These are phyloP conservation scores for Cavia porcellus DNA, from an alignment of 2,113 vertebrate species.

Conservation along the genomic window DNA sequence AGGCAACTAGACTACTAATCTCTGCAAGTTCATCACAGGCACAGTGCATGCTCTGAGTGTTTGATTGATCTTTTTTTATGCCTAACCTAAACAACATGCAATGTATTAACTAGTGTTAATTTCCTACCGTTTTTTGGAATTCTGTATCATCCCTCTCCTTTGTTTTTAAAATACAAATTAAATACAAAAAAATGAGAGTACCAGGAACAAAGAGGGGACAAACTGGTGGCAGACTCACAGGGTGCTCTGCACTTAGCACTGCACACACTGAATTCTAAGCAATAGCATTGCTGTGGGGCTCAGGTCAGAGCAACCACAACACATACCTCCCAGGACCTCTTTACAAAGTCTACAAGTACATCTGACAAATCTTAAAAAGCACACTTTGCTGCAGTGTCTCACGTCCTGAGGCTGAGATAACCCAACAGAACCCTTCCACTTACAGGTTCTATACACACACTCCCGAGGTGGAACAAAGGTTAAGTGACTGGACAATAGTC, in stretches of 20 bases:
- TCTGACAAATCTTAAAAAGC: conserved; percentile 20
- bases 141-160: too few species aligned
- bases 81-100: too few species aligned
- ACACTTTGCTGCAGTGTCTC: background rate
- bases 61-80: too few species aligned
- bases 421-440: background rate
- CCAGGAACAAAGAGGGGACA: background rate
- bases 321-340: background rate
- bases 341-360: background rate
- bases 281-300: background rate
- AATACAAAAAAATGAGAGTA: too few species aligned
- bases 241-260: background rate
- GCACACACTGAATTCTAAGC: background rate
- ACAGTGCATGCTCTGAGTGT: too few species aligned
- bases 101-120: too few species aligned
- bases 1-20: too few species aligned
- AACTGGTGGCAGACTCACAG: background rate
- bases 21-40: too few species aligned
- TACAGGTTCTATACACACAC: background rate
- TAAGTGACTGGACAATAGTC: background rate
- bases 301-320: background rate
- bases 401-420: background rate
- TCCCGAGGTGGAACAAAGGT: background rate
- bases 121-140: too few species aligned
- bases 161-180: too few species aligned